Conservation (phyloP, 1,140 invertebrate genomes). For the Anagrus nilaparvatae region DNA sequence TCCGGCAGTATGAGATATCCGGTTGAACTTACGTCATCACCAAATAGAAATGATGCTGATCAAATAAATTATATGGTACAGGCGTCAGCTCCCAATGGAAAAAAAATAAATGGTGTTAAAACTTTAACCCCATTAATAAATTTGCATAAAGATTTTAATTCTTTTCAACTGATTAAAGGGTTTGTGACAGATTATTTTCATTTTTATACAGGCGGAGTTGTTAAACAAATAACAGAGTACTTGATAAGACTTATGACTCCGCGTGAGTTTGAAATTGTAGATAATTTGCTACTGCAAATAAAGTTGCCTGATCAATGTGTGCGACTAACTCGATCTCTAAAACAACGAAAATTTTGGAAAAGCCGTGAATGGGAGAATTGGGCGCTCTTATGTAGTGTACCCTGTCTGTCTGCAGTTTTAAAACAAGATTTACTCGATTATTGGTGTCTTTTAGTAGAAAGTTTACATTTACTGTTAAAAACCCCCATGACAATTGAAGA, state of each 20-base stretch:
- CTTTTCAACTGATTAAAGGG: neutral
- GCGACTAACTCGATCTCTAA: neutral
- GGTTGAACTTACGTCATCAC: neutral
- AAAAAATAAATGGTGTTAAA: neutral
- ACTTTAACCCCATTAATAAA: neutral
- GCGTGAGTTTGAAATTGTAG: neutral
- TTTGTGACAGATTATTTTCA: neutral
- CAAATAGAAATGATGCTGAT: neutral
- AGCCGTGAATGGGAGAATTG: slow-evolving; percentile 1
- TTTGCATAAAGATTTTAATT: neutral
- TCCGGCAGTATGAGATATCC: neutral
- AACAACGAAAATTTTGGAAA: neutral
- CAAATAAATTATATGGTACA: neutral
- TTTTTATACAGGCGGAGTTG: neutral
- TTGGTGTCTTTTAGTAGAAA: neutral
- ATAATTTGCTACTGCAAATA: neutral
- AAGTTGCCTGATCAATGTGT: neutral
- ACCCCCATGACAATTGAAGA: neutral
- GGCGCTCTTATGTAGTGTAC: neutral
- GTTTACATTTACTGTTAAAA: neutral
- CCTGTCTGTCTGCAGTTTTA: neutral
- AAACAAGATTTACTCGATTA: neutral
- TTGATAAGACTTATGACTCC: neutral
- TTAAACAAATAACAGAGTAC: neutral
- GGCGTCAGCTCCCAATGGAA: neutral